Evolutionary conservation across 2,797 vertebrate species (phyloP), one percentile per base, ranked within the genome.

Genomic region (Karalla daura): DNA sequence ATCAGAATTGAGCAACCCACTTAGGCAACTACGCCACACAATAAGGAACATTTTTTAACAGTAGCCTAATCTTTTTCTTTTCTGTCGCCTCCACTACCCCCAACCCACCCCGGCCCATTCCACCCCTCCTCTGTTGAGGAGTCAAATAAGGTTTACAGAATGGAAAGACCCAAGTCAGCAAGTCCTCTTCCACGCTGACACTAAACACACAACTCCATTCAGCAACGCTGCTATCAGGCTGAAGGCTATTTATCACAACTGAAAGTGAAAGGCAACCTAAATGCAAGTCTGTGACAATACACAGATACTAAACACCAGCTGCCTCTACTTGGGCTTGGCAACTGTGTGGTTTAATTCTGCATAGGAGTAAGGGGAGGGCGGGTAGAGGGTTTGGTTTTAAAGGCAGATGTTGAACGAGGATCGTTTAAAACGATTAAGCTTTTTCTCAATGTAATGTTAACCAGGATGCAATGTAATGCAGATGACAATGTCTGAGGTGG

Each of bases 101-200:
- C n/a, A n/a, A n/a, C n/a, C 70, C 73, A 2, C 67, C 74, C 72
- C 54, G 24, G 46, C 70, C 70, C 54, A 52, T 69, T 61, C 70
- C 56, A 50, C 75, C 73, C 74, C 81, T 80, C 74, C 86, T 84
- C 85, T 81, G 72, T 88, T 43, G 74, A 70, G 51, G 80, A 93
- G 91, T 93, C 87, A 90, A 91, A 91, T 91, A 89, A 89, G 88
- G 90, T 92, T 92, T 91, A 86, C 81, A 88, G 86, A 92, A 92
- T 88, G 88, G 90, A 91, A 93, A 91, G 85, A 78, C 86, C 87
- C 83, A 81, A 93, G 92, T 94, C 93, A 94, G 92, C 91, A 92
- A 90, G 89, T 92, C 88, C 75, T 73, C 78, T 78, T 86, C 87
- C 86, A 82, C 66, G 21, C 84, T 90, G 87, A 88, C 88, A 92